Percentiles rank a stretch among this genome's conserved stretches.
phyloP scores from a whole-genome alignment of 2,888 invertebrate species.

The Morpho achilles region DNA sequence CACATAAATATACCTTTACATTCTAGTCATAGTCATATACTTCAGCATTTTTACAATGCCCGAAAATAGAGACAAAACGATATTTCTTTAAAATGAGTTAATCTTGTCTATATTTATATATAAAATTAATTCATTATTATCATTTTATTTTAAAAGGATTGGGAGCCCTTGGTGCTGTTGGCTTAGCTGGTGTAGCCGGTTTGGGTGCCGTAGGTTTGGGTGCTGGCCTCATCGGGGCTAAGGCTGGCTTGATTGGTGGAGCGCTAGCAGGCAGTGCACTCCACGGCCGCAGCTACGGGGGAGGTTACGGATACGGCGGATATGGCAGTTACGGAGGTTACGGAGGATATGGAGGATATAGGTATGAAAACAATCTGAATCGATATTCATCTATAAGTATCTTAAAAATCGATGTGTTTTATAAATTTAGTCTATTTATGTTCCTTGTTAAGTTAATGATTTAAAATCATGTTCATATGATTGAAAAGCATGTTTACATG shows the following conservation, averaged over 20 bases:
- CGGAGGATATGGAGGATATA: conserved; percentile 30
- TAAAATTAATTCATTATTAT: background rate
- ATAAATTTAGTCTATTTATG: too few relatives aligned
- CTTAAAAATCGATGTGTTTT: too few relatives aligned
- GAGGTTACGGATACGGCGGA: conserved; percentile 29
- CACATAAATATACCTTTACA: too few relatives aligned
- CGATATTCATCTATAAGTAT: too few relatives aligned
- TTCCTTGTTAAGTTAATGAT: too few relatives aligned
- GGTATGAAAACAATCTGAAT: background rate
- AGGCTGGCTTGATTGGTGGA: conserved; percentile 59
- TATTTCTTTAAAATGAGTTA: too few relatives aligned
- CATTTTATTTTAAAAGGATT: conserved; percentile 31
- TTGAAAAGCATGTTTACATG: too few relatives aligned
- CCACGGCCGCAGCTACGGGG: conserved; percentile 30
- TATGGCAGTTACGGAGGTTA: conserved; percentile 39
- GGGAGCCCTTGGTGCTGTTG: conserved; percentile 39
- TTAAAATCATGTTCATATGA: too few relatives aligned
- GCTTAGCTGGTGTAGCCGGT: conserved; percentile 39
- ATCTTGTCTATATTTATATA: too few relatives aligned
- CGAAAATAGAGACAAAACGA: too few relatives aligned
- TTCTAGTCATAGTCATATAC: too few relatives aligned
- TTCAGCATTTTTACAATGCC: too few relatives aligned
- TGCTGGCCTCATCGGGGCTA: conserved; percentile 55
- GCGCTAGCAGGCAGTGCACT: conserved; percentile 49
- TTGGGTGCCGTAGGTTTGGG: conserved; percentile 47